Base-by-base conservation (phyloP, 2,888 invertebrate genomes). In the Netelia fuscicornis region DNA sequence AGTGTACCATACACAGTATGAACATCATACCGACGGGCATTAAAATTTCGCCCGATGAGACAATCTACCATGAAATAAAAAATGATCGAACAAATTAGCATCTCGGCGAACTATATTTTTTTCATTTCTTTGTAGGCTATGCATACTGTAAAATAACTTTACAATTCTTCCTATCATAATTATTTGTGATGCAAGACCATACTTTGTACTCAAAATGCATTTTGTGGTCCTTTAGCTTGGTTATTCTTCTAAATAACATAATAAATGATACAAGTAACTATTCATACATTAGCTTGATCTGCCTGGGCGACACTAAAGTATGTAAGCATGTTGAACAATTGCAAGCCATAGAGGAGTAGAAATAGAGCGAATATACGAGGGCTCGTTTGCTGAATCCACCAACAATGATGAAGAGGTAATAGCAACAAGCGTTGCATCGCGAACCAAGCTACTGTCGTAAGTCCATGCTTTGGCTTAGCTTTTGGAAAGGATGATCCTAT, bases 401-500 rank as follows among this genome's bases (percentile, higher is more conserved):
- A 99, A 93, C 96, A 96, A 91, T 96, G 96, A 91, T 97, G 97
- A 20, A 97, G 95, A 2, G 99, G 99, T 80, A 99, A 95, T 91
- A 99, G 96, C 77, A 98, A 91, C 68, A 98, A 96, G 75, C 98
- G 95, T 84, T 97, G 95, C 74, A 98, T 95, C 6, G 98, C 98
- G 92, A 97, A 96, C 93, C 97, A 96, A 85, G 97, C 96, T 85
- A 98, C 97, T 60, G 97, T 97, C 64, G 97, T 95, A 94, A 98
- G 96, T 86, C 98, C 97, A 94, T 98, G 97, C 91, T 98, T 98
- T 1, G 99, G 98, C 94, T 99, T 99, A 17, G 98, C 97, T 95
- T 99, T 99, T 13, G 98, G 97, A 94, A 99, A 99, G 83, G 98
- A 98, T 58, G 99, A 98, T 67, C 98, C 98, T 98, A 90, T 25